Percentiles rank a stretch among this genome's conserved stretches.
Conservation (phyloP, 2,888 invertebrate genomes). For the Unio delphinus region DNA sequence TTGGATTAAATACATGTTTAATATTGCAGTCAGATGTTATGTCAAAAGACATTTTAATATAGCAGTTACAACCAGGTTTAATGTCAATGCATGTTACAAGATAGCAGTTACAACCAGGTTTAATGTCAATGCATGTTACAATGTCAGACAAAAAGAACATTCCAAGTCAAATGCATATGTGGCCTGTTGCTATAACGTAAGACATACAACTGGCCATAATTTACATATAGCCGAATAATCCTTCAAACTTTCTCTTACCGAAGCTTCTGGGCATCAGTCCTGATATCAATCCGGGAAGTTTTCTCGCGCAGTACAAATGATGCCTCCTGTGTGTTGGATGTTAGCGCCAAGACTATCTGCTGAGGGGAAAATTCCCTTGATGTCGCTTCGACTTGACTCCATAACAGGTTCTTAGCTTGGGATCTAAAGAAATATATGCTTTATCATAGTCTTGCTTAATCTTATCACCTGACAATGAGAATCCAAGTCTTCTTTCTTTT, state of each 20-base stretch:
- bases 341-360: constrained; percentile 44
- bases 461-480: too few species aligned
- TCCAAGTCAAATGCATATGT: background rate
- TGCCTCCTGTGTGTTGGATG: constrained; percentile 43
- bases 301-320: constrained; percentile 40
- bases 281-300: constrained; percentile 53
- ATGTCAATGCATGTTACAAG: too few species aligned
- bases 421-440: constrained; percentile 20
- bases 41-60: background rate
- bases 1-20: too few species aligned
- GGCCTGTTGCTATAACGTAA: background rate
- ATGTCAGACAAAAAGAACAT: too few species aligned
- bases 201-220: background rate
- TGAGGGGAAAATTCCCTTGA: constrained; percentile 35
- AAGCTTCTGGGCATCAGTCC: constrained; percentile 59
- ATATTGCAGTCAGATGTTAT: background rate
- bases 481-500: too few species aligned
- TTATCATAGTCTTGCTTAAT: background rate
- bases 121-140: too few species aligned
- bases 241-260: constrained; percentile 36
- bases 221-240: background rate
- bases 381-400: constrained; percentile 50
- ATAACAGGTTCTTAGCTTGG: constrained; percentile 46
- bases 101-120: too few species aligned
- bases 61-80: background rate